A percentile compares a stretch with the other conserved stretches of the same genome.
Evolutionary conservation across 2,797 vertebrate genomes (phyloP).

Genomic region (Acanthurus lineatus): DNA sequence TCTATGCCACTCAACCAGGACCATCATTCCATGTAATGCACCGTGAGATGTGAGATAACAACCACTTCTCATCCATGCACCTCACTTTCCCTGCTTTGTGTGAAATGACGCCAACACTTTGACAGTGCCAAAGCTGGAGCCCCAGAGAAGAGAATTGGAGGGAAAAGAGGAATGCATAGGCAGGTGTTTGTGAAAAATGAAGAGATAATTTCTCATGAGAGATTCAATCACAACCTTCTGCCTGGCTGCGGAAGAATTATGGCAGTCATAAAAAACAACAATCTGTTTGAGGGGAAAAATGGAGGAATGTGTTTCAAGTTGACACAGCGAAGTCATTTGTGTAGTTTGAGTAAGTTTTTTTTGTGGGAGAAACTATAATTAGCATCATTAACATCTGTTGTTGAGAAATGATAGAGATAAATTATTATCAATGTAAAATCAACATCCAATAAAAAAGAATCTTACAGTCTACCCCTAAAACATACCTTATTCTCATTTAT

Average conservation of each 20-base stretch:
- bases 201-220: constrained; percentile 68
- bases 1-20: constrained; percentile 45
- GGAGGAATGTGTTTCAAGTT: constrained; percentile 44
- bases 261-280: constrained; percentile 55
- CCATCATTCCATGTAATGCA: constrained; percentile 60
- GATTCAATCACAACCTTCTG: constrained; percentile 59
- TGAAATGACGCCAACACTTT: constrained; percentile 61
- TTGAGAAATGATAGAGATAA: not conserved
- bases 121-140: constrained; percentile 66
- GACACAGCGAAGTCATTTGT: constrained; percentile 40
- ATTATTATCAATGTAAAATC: not conserved
- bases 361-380: constrained; percentile 8
- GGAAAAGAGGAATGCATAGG: constrained; percentile 67
- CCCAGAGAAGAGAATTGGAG: constrained; percentile 63
- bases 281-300: constrained; percentile 47
- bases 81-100: constrained; percentile 65
- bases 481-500: not conserved
- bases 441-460: not conserved
- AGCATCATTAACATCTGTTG: constrained; percentile 17
- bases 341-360: constrained; percentile 31
- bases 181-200: constrained; percentile 77
- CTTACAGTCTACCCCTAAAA: not conserved
- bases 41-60: constrained; percentile 66
- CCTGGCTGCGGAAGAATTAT: constrained; percentile 59
- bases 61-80: constrained; percentile 55